Conservation (phyloP, 2,113 vertebrate species). For the Ivindomyrus marchei region DNA sequence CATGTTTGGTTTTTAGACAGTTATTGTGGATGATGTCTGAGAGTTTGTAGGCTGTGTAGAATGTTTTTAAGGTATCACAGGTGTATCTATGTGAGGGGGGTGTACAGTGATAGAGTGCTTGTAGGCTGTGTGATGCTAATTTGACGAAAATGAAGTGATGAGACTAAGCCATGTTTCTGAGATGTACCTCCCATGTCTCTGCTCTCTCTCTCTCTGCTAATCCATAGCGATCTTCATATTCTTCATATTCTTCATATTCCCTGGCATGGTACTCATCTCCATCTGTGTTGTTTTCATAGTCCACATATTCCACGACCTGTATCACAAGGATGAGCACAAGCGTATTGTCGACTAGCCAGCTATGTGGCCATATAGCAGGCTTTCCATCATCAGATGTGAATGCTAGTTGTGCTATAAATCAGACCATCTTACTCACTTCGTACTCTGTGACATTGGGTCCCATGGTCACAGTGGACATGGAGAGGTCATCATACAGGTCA, state of each 20-base stretch:
- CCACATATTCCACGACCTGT: conserved; percentile 55
- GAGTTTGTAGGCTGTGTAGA: not conserved
- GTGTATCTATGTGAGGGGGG: not conserved
- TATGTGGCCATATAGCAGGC: not conserved
- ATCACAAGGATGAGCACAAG: not conserved
- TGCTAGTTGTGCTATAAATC: not conserved
- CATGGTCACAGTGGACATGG: conserved; percentile 57
- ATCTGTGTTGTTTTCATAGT: conserved; percentile 45
- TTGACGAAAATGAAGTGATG: not conserved
- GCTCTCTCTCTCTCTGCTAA: conserved; percentile 57
- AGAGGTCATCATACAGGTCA: conserved; percentile 49
- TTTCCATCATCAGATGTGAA: not conserved
- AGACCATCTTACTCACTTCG: conserved; percentile 50
- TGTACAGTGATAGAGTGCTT: not conserved
- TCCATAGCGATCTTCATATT: conserved; percentile 60
- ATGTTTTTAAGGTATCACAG: not conserved
- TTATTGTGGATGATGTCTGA: not conserved
- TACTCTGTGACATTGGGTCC: conserved; percentile 53
- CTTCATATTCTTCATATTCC: conserved; percentile 48
- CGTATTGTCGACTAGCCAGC: not conserved
- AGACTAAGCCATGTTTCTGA: not conserved
- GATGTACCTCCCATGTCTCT: conserved; percentile 54
- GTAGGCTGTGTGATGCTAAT: not conserved
- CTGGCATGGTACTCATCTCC: conserved; percentile 30
- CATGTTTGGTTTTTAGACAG: not conserved